phyloP scores from a whole-genome alignment of 1,140 invertebrate genomes.

The Sinonovacula constricta region DNA sequence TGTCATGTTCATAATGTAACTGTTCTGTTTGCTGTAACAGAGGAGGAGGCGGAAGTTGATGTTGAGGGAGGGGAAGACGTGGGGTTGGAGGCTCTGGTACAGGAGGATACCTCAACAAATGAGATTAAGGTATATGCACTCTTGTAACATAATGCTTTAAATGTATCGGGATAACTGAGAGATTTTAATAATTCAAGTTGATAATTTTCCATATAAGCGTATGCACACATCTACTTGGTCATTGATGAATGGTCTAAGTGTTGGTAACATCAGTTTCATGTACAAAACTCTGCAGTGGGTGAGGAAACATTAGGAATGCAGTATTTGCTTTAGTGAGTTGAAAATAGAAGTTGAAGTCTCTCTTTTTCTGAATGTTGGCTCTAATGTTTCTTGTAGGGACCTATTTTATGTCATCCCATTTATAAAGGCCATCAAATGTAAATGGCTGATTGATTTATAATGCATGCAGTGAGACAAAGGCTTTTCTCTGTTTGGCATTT shows the following conservation, averaged over 20 bases:
- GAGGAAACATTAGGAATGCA: too few species aligned
- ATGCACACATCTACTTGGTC: background rate
- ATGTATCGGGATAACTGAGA: background rate
- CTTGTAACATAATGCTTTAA: background rate
- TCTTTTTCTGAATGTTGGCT: too few species aligned
- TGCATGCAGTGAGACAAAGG: too few species aligned
- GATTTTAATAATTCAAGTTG: background rate
- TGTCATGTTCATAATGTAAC: background rate
- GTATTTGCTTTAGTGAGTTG: too few species aligned
- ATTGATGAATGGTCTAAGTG: background rate
- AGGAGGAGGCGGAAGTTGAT: constrained; percentile 69
- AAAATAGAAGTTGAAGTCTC: too few species aligned
- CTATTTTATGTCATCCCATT: too few species aligned
- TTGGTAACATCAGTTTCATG: background rate
- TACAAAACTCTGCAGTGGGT: background rate
- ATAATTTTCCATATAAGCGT: background rate
- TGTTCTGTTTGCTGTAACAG: constrained; percentile 35
- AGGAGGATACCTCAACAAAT: constrained; percentile 30
- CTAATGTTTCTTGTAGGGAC: too few species aligned
- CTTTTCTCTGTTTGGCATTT: too few species aligned
- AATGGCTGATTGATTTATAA: too few species aligned
- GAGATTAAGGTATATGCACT: background rate
- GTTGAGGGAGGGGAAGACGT: constrained; percentile 75
- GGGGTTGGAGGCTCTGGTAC: constrained; percentile 72
- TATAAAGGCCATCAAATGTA: too few species aligned